These are phyloP conservation scores for Nycticryphes semicollaris DNA, from an alignment of 2,113 vertebrate species.

Conservation along the genomic window DNA sequence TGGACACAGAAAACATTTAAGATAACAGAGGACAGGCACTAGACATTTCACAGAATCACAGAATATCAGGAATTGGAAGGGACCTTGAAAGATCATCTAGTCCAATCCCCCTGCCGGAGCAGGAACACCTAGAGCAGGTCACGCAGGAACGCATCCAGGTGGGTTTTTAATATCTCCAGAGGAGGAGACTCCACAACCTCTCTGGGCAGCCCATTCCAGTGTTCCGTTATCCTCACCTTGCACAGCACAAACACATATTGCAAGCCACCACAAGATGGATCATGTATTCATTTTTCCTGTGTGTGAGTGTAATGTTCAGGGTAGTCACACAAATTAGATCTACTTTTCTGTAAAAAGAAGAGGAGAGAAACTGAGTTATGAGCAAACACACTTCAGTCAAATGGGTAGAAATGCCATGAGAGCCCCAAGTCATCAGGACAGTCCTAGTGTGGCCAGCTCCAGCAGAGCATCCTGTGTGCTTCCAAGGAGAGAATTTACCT, in stretches of 20 bases:
- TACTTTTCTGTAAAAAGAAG: background rate
- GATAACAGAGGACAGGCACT: background rate
- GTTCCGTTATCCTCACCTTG: no score
- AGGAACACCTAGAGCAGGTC: no score
- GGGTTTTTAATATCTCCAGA: no score
- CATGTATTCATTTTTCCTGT: fast-evolving
- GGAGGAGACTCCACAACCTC: no score
- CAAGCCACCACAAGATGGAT: background rate
- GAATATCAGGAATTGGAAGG: no score
- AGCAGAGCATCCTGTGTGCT: background rate
- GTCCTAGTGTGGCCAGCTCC: background rate
- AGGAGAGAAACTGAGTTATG: background rate
- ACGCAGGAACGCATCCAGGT: no score
- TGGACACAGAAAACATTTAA: background rate
- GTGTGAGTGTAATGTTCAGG: fast-evolving
- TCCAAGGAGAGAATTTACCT: background rate
- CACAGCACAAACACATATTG: fast-evolving
- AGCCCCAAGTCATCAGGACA: background rate
- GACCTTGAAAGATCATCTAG: no score
- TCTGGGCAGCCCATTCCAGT: no score
- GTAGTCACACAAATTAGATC: background rate
- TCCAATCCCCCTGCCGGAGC: no score
- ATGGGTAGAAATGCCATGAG: background rate
- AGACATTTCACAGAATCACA: background rate
- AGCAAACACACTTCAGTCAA: background rate